Conservation (phyloP, 2,888 invertebrate genomes). For the Nysson spinosus region DNA sequence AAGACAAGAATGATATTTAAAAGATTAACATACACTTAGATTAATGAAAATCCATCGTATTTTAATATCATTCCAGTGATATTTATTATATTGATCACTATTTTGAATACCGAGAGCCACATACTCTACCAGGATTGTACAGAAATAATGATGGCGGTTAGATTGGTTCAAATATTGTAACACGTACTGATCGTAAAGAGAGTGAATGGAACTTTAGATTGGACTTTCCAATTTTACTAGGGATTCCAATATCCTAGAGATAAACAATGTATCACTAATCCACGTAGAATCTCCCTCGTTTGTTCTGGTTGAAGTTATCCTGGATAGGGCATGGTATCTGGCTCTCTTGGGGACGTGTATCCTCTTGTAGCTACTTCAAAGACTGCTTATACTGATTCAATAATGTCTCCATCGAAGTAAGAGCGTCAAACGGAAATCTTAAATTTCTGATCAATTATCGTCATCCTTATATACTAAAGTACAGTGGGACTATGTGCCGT, state of each 20-base stretch:
- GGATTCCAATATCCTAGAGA: conserved; percentile 27
- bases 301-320: conserved; percentile 38
- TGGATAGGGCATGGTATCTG: conserved; percentile 17
- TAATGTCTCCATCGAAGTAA: conserved; percentile 41
- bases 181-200: too few species aligned
- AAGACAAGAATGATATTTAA: too few species aligned
- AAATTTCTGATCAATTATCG: conserved; percentile 53
- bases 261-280: conserved; percentile 31
- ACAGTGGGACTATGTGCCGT: conserved; percentile 4
- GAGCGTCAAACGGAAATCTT: conserved; percentile 41
- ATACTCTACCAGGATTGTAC: too few species aligned
- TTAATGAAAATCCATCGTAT: too few species aligned
- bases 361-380: conserved; percentile 46
- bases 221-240: conserved; percentile 18
- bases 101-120: too few species aligned
- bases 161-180: too few species aligned
- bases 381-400: conserved; percentile 52
- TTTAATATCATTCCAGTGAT: too few species aligned
- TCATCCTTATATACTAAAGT: conserved; percentile 9
- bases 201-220: not conserved
- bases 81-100: too few species aligned
- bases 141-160: too few species aligned
- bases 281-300: conserved; percentile 32
- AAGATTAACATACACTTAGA: too few species aligned
- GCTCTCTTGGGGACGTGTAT: conserved; percentile 39